Evolutionary conservation across 2,113 vertebrate species (phyloP).

Genomic region (Glaucidium brasilianum): DNA sequence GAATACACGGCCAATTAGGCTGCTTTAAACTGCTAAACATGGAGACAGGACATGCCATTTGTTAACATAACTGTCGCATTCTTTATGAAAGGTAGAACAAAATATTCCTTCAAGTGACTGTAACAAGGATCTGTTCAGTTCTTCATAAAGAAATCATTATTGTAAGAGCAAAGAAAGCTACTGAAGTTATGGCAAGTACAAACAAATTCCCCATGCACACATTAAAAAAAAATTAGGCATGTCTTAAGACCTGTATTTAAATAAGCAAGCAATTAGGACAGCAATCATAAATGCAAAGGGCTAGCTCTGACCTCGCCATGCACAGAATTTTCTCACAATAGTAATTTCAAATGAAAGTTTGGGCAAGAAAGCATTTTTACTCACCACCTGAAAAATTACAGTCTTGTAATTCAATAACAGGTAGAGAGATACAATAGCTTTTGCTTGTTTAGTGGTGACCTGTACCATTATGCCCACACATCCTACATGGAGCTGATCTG

Average conservation of each 20-base stretch:
- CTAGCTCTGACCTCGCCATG: background rate
- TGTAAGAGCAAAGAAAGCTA: slow-evolving; percentile 11
- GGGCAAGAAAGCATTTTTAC: slow-evolving; percentile 10
- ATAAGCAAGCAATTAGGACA: slow-evolving; percentile 42
- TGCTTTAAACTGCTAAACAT: slow-evolving; percentile 48
- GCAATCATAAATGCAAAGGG: slow-evolving; percentile 20
- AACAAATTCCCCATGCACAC: slow-evolving; percentile 31
- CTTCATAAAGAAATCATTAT: slow-evolving; percentile 53
- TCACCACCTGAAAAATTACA: background rate
- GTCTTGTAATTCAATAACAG: background rate
- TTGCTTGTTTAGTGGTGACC: background rate
- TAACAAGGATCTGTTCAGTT: slow-evolving; percentile 44
- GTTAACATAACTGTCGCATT: slow-evolving; percentile 34
- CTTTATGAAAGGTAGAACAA: slow-evolving; percentile 61
- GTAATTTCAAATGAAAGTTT: background rate
- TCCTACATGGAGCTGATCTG: background rate
- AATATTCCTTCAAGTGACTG: slow-evolving; percentile 34
- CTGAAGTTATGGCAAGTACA: slow-evolving; percentile 27
- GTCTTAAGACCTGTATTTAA: slow-evolving; percentile 13
- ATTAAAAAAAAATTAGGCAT: background rate
- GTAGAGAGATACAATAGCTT: background rate
- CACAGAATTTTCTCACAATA: slow-evolving; percentile 4
- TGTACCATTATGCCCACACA: background rate
- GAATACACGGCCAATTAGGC: slow-evolving; percentile 29
- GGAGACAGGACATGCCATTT: slow-evolving; percentile 47